Conservation (phyloP, 2,888 invertebrate species). For the Arctia plantaginis region DNA sequence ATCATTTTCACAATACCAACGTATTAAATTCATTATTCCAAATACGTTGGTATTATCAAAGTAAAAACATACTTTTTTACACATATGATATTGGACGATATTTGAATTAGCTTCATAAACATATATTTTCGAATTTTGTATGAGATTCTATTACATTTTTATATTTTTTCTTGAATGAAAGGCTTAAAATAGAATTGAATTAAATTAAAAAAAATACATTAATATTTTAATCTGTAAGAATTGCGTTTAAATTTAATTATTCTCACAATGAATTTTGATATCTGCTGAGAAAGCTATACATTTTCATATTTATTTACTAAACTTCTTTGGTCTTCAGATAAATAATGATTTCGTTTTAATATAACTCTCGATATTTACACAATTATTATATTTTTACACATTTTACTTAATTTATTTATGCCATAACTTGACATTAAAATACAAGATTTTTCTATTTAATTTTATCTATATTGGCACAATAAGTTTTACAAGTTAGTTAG, state of each 20-base stretch:
- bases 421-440: slow-evolving; percentile 10
- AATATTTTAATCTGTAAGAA: background rate
- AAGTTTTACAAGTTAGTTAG: slow-evolving; percentile 22
- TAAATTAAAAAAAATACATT: background rate
- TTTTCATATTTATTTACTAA: background rate
- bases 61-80: background rate
- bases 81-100: background rate
- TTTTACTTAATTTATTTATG: background rate
- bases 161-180: no score
- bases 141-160: background rate
- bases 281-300: background rate
- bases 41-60: background rate
- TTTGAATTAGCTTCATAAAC: background rate
- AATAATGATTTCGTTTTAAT: background rate
- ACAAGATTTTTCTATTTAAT: slow-evolving; percentile 10
- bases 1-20: background rate
- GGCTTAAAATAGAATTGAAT: background rate
- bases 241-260: background rate
- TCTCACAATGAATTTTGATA: background rate
- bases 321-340: background rate
- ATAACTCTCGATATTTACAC: background rate
- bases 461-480: slow-evolving; percentile 28
- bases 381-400: background rate
- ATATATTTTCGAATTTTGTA: background rate
- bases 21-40: background rate